Evolutionary conservation across 2,888 invertebrate genomes (phyloP).

Genomic region (Oegoconia quadripuncta): DNA sequence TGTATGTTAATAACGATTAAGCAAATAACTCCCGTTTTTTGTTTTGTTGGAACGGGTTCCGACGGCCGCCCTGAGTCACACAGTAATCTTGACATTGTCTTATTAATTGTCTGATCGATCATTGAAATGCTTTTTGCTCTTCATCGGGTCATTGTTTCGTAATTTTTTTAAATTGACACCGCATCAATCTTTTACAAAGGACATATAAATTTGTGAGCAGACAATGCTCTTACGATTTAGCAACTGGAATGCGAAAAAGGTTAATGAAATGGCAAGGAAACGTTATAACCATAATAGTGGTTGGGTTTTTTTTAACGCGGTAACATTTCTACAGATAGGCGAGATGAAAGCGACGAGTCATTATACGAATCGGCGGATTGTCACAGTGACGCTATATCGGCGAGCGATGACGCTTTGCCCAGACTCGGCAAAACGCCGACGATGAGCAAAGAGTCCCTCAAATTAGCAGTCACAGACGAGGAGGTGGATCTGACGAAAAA

Average conservation of each 20-base stretch:
- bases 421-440: constrained; percentile 61
- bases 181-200: background rate
- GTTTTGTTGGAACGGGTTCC: background rate
- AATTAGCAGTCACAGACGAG: constrained; percentile 69
- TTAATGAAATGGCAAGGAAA: constrained; percentile 13
- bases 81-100: constrained; percentile 13
- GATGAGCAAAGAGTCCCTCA: constrained; percentile 70
- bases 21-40: background rate
- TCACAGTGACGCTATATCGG: constrained; percentile 67
- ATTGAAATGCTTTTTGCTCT: constrained; percentile 14
- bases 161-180: constrained; percentile 3
- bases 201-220: background rate
- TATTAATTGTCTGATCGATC: constrained; percentile 11
- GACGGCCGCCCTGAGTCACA: constrained; percentile 5
- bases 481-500: constrained; percentile 51
- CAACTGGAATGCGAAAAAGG: constrained; percentile 1
- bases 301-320: background rate
- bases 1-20: constrained; percentile 14
- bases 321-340: constrained; percentile 53
- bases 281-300: background rate
- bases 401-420: constrained; percentile 64
- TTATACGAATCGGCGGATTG: constrained; percentile 72
- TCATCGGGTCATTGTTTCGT: constrained; percentile 8
- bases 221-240: constrained; percentile 1
- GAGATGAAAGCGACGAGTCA: constrained; percentile 73